phyloP scores from a whole-genome alignment of 2,888 invertebrate genomes.

The Galeruca laticollis region DNA sequence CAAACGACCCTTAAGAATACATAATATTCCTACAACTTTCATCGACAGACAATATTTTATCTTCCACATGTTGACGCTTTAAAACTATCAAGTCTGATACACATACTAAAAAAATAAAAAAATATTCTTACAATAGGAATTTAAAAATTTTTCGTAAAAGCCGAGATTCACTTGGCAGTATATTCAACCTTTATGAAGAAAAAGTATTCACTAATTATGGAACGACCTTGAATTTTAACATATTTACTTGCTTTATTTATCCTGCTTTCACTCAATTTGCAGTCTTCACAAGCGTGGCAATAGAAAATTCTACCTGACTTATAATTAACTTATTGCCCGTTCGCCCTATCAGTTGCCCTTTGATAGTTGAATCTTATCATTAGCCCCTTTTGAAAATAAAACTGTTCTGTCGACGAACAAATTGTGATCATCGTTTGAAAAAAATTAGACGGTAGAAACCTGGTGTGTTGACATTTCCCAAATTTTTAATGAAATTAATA shows the following conservation, averaged over 20 bases:
- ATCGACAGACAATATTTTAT: too few species aligned
- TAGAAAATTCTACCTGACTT: neutral
- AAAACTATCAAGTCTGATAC: too few species aligned
- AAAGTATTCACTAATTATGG: too few species aligned
- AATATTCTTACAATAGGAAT: too few species aligned
- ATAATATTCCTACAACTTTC: too few species aligned
- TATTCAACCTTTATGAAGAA: too few species aligned
- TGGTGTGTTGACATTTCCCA: neutral
- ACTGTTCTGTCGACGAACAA: neutral
- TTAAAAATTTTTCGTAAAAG: too few species aligned
- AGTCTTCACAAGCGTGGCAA: neutral
- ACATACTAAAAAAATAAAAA: too few species aligned
- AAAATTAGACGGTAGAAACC: neutral
- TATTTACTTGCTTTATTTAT: neutral
- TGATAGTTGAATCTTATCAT: slow-evolving; percentile 11
- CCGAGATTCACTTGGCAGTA: too few species aligned
- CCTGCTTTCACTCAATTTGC: neutral
- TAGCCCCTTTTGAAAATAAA: neutral
- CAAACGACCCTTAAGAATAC: too few species aligned
- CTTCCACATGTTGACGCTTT: too few species aligned
- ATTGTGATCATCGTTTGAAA: neutral
- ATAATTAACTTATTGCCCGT: neutral
- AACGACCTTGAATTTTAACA: too few species aligned
- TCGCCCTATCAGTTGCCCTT: neutral
- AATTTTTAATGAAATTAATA: slow-evolving; percentile 8